phyloP scores from a whole-genome alignment of 2,888 invertebrate genomes.

The Glaucopsyche alexis region DNA sequence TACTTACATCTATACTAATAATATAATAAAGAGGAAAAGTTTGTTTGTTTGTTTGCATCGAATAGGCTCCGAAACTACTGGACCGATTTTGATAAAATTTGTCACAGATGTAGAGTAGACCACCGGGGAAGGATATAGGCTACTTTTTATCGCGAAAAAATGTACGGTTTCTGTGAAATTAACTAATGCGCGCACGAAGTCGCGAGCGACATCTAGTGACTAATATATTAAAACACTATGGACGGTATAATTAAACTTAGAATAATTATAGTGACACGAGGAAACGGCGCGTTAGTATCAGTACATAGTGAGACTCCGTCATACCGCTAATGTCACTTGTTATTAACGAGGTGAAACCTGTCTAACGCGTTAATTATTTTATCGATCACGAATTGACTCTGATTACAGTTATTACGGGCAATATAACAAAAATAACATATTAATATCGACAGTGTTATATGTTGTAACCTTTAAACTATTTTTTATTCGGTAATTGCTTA shows the following conservation, averaged over 20 bases:
- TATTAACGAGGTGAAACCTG: conserved; percentile 20
- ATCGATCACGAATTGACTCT: conserved; percentile 17
- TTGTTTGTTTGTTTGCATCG: no score
- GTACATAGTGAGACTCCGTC: no score
- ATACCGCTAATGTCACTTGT: conserved; percentile 23
- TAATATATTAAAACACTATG: not conserved
- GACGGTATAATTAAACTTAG: not conserved
- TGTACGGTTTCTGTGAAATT: no score
- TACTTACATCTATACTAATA: no score
- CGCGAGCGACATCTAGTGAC: not conserved
- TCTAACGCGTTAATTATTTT: conserved; percentile 6
- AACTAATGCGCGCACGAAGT: no score
- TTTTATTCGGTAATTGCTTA: conserved; percentile 16
- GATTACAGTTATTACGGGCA: conserved; percentile 25
- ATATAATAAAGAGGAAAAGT: no score
- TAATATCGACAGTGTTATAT: conserved; percentile 6
- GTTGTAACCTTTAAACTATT: conserved; percentile 20
- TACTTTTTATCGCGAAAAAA: no score
- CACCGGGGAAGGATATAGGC: no score
- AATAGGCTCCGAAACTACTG: no score
- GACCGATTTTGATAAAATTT: no score
- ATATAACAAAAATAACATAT: conserved; percentile 27
- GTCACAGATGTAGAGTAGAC: no score
- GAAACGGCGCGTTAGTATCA: not conserved
- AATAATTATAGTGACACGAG: not conserved